phyloP scores from a whole-genome alignment of 1,140 invertebrate species.

The Pogonognathellus flavescens region DNA sequence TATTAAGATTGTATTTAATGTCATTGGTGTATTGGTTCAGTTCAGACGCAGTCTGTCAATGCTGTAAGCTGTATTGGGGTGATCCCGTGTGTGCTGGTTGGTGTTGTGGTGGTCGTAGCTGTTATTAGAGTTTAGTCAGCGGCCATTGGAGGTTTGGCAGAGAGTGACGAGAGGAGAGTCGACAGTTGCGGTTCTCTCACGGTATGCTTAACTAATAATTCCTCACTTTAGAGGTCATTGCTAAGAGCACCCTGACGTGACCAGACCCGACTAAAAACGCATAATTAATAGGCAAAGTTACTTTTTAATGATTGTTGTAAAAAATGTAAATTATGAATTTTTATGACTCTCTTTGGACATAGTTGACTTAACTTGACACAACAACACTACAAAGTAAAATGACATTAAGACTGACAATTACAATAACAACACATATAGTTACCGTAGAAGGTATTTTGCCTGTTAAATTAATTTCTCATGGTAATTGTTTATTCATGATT shows the following conservation, averaged over 20 bases:
- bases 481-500: constrained; percentile 45
- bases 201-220: constrained; percentile 43
- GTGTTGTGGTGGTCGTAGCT: constrained; percentile 41
- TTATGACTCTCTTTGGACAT: neutral
- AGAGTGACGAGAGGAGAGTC: constrained; percentile 40
- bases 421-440: neutral
- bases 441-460: constrained; percentile 12
- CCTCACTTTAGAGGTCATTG: constrained; percentile 39
- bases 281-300: neutral
- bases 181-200: constrained; percentile 51
- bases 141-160: constrained; percentile 50
- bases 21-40: constrained; percentile 50
- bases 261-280: neutral
- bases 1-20: constrained; percentile 42
- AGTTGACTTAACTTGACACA: neutral
- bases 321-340: neutral
- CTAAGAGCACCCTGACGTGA: constrained; percentile 40
- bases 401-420: neutral
- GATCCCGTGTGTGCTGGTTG: constrained; percentile 53
- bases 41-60: constrained; percentile 37
- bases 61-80: constrained; percentile 52
- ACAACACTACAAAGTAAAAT: neutral
- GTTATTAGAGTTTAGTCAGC: constrained; percentile 44
- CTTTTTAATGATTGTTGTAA: neutral
- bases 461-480: constrained; percentile 45